phyloP scores from a whole-genome alignment of 2,113 vertebrate species.

The Edolisoma coerulescens region DNA sequence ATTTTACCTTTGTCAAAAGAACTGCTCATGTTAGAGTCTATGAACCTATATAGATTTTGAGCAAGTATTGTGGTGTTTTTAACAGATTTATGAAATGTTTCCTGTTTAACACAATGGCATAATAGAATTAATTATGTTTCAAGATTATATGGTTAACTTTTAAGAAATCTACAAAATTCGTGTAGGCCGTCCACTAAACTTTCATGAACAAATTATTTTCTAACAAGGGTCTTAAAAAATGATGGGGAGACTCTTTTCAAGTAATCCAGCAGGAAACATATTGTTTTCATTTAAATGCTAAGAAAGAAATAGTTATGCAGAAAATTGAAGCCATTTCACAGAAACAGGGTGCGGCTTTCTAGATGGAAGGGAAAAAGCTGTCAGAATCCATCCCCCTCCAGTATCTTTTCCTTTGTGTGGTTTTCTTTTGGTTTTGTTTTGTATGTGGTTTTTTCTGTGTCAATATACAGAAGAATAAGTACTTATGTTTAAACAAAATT shows the following conservation, averaged over 20 bases:
- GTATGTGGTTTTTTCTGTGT: accelerated
- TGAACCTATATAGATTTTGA: not conserved
- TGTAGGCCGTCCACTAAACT: not conserved
- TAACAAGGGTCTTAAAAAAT: not conserved
- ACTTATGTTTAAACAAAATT: slow-evolving; percentile 26
- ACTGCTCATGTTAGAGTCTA: not conserved
- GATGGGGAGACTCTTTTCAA: not conserved
- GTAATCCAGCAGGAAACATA: not conserved
- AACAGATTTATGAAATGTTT: not conserved
- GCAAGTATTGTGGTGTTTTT: not conserved
- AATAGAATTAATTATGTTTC: not conserved
- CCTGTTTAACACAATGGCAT: not conserved
- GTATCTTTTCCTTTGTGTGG: not conserved
- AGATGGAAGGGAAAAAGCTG: not conserved
- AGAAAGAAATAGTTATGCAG: not conserved
- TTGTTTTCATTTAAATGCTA: not conserved
- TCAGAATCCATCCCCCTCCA: not conserved
- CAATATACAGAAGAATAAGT: not conserved
- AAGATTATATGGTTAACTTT: not conserved
- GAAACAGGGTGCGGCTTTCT: not conserved
- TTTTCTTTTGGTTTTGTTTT: not conserved
- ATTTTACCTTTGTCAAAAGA: not conserved
- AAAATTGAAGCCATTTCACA: not conserved
- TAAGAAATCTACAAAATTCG: not conserved
- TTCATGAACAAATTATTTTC: not conserved